Evolutionary conservation across 1,140 invertebrate species (phyloP).

Genomic region (Eupeodes corollae): DNA sequence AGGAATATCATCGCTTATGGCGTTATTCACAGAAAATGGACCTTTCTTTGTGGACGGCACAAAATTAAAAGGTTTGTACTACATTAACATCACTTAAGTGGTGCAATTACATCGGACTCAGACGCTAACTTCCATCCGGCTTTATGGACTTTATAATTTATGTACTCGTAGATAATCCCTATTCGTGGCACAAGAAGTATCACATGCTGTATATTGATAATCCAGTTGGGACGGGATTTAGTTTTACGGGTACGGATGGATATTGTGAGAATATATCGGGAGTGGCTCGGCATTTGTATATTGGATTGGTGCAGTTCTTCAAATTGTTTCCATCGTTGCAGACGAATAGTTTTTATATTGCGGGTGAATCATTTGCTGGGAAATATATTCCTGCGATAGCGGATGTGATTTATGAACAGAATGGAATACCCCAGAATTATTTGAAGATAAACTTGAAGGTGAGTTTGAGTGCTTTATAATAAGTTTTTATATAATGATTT

Average conservation of each 20-base stretch:
- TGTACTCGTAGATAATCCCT: constrained; percentile 12
- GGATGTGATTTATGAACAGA: constrained; percentile 58
- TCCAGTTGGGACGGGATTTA: constrained; percentile 68
- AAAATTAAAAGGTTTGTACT: neutral
- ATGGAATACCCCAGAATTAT: constrained; percentile 30
- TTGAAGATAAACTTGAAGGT: constrained; percentile 45
- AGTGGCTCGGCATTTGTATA: constrained; percentile 50
- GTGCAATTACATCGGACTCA: too few species aligned
- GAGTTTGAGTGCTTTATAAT: neutral
- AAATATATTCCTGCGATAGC: constrained; percentile 66
- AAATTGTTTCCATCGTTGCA: constrained; percentile 54
- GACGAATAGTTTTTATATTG: constrained; percentile 57
- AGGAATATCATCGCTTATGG: constrained; percentile 56
- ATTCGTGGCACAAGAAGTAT: constrained; percentile 60
- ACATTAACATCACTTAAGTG: neutral
- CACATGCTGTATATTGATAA: constrained; percentile 74
- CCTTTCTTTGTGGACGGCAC: constrained; percentile 40
- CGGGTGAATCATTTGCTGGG: constrained; percentile 79
- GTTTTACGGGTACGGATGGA: constrained; percentile 52
- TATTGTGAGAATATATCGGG: constrained; percentile 50
- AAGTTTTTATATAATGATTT: constrained; percentile 26
- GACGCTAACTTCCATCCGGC: too few species aligned
- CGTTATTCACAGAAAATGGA: constrained; percentile 61
- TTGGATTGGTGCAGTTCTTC: constrained; percentile 55
- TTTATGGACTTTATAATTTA: neutral